Percentiles rank a stretch among this genome's conserved stretches.
Evolutionary conservation across 2,113 vertebrate genomes (phyloP).

Genomic region (Tenrec ecaudatus): DNA sequence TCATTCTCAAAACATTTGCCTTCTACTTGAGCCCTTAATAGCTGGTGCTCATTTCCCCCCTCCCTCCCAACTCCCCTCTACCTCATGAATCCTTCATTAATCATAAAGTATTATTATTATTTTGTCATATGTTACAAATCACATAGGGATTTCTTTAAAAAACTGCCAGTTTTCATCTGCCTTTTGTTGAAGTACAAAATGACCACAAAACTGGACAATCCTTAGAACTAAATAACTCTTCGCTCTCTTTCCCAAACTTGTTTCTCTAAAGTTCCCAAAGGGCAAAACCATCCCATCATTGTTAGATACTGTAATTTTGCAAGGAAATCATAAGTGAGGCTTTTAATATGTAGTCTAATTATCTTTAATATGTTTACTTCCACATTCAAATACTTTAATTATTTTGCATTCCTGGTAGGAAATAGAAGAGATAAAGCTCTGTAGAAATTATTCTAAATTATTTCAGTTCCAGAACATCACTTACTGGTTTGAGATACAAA

Average conservation of each 20-base stretch:
- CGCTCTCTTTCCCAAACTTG: neutral
- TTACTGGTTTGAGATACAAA: neutral
- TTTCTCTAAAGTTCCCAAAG: neutral
- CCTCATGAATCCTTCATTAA: too few relatives aligned
- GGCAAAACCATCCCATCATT: neutral
- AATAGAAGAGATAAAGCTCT: neutral
- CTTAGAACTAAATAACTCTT: neutral
- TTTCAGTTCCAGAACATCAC: conserved; percentile 16
- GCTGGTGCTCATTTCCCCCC: too few relatives aligned
- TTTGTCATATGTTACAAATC: too few relatives aligned
- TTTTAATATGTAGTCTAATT: neutral
- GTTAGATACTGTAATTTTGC: neutral
- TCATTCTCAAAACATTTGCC: too few relatives aligned
- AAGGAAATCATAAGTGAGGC: neutral
- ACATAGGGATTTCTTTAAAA: neutral
- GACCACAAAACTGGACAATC: neutral
- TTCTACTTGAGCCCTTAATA: too few relatives aligned
- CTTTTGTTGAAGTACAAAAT: neutral
- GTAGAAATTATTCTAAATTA: neutral
- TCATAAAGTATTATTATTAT: too few relatives aligned
- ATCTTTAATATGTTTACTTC: conserved; percentile 31
- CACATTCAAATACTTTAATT: neutral
- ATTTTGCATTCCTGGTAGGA: neutral
- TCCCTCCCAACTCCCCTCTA: too few relatives aligned
- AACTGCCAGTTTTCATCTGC: neutral